A percentile compares a stretch with the other conserved stretches of the same genome.
These are phyloP conservation scores for Bemisia tabaci DNA, from an alignment of 1,140 invertebrate species.

Conservation along the genomic window DNA sequence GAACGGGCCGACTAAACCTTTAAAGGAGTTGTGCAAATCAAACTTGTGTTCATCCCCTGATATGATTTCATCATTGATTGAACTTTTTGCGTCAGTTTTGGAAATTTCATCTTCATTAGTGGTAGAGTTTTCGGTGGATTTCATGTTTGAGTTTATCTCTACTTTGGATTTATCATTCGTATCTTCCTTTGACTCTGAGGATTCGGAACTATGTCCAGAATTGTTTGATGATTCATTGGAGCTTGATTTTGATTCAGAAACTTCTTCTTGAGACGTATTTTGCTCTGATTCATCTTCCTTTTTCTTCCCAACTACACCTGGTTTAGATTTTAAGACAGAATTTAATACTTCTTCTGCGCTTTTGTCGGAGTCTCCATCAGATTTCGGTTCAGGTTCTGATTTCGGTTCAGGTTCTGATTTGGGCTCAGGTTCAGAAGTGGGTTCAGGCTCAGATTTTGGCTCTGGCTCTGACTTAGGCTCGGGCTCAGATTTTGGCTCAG, in stretches of 20 bases:
- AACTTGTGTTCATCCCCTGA: too few relatives aligned
- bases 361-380: conserved; percentile 11
- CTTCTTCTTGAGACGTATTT: not conserved
- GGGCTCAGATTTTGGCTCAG: conserved; percentile 25
- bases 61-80: not conserved
- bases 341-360: not conserved
- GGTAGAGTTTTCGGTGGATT: not conserved
- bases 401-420: conserved; percentile 16
- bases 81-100: not conserved
- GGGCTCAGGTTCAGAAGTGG: conserved; percentile 25
- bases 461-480: conserved; percentile 23
- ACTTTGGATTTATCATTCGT: not conserved
- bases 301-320: not conserved
- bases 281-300: not conserved
- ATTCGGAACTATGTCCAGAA: not conserved
- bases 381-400: conserved; percentile 12
- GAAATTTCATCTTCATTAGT: not conserved
- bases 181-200: not conserved
- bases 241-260: not conserved
- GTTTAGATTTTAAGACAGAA: conserved; percentile 14
- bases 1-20: not conserved
- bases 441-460: conserved; percentile 26
- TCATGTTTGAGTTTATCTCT: not conserved
- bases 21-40: not conserved
- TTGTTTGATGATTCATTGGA: not conserved